Percentiles rank a stretch among this genome's conserved stretches.
Evolutionary conservation across 2,888 invertebrate genomes (phyloP).

Genomic region (Lycocerus yunnanus): DNA sequence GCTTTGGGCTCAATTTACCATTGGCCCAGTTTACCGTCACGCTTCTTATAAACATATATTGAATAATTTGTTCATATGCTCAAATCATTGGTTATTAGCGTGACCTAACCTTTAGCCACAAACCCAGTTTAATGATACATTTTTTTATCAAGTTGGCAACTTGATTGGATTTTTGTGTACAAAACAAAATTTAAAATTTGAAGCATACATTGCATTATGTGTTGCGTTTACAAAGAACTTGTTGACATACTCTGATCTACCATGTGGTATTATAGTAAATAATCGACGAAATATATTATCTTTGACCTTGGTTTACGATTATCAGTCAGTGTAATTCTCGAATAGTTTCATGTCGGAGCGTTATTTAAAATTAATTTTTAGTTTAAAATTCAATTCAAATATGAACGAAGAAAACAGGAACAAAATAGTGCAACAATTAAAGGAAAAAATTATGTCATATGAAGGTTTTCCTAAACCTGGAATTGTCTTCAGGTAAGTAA

Average conservation of each 20-base stretch:
- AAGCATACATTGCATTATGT: neutral
- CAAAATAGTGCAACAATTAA: neutral
- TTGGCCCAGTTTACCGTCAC: too few species aligned
- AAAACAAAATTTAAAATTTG: neutral
- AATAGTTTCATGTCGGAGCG: neutral
- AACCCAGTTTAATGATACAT: too few species aligned
- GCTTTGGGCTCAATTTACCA: too few species aligned
- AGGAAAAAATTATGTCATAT: slow-evolving; percentile 52
- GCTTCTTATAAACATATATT: too few species aligned
- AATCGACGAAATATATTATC: neutral
- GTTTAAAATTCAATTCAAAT: neutral
- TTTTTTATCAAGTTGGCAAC: neutral
- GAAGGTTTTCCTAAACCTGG: slow-evolving; percentile 88
- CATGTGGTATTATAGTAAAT: neutral
- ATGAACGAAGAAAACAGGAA: neutral
- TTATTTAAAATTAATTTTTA: neutral
- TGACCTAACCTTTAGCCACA: too few species aligned
- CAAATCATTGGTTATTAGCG: too few species aligned
- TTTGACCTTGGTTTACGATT: neutral
- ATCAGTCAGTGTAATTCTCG: neutral
- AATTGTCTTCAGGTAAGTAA: slow-evolving; percentile 75
- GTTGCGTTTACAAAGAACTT: neutral
- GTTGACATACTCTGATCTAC: neutral
- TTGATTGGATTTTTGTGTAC: neutral
- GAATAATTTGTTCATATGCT: too few species aligned